Percentiles rank a stretch among this genome's conserved stretches.
Conservation (phyloP, 2,797 vertebrate species). For the Manis pentadactyla region DNA sequence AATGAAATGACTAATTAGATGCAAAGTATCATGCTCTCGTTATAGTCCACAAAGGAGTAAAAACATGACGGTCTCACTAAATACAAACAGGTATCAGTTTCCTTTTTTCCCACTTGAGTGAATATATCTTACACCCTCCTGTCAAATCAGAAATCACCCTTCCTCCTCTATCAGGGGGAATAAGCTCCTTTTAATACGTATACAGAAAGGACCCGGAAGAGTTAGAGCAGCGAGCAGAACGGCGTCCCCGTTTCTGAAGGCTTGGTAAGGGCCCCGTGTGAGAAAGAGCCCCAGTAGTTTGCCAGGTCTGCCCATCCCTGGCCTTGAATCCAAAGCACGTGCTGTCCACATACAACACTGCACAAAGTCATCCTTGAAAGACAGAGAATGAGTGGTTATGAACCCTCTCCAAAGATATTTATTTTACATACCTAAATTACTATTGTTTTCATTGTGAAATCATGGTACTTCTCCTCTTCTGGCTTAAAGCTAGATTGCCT, state of each 20-base stretch:
- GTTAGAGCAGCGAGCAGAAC: neutral
- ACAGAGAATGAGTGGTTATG: constrained; percentile 45
- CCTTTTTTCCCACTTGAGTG: constrained; percentile 78
- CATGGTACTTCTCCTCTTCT: neutral
- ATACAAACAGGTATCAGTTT: constrained; percentile 78
- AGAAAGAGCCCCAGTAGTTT: neutral
- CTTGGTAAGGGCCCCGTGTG: neutral
- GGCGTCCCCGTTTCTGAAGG: neutral
- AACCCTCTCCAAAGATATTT: constrained; percentile 57
- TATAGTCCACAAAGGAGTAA: constrained; percentile 37
- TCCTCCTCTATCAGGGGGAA: constrained; percentile 9
- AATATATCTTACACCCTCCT: constrained; percentile 53
- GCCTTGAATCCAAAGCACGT: neutral
- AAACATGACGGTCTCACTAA: constrained; percentile 34
- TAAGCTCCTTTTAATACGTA: constrained; percentile 57
- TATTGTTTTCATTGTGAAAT: constrained; percentile 70
- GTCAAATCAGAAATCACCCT: constrained; percentile 59
- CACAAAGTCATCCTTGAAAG: neutral
- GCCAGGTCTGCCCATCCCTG: neutral
- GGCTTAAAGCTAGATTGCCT: neutral
- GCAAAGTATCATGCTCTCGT: constrained; percentile 31
- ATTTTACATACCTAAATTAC: constrained; percentile 62
- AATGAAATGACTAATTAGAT: constrained; percentile 70
- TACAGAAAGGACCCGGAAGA: neutral
- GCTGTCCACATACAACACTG: neutral